A percentile compares a stretch with the other conserved stretches of the same genome.
Evolutionary conservation across 2,113 vertebrate genomes (phyloP).

Genomic region (Physeter macrocephalus): DNA sequence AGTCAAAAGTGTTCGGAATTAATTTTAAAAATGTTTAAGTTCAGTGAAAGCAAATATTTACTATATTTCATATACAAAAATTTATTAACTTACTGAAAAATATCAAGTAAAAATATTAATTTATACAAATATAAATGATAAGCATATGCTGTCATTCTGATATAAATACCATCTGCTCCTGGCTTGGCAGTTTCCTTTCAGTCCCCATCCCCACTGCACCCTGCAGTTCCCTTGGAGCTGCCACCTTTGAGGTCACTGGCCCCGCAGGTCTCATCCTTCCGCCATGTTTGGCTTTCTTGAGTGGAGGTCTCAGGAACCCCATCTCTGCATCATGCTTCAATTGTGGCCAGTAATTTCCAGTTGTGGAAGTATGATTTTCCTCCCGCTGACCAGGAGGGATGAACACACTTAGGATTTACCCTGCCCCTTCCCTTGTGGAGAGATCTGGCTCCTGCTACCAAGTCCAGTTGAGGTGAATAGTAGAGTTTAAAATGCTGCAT

Average conservation of each 20-base stretch:
- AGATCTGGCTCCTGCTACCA: background rate
- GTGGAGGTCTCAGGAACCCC: background rate
- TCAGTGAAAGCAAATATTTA: background rate
- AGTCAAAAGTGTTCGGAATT: background rate
- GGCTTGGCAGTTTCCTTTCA: background rate
- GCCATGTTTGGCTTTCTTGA: background rate
- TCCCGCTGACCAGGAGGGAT: background rate
- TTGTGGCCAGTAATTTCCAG: background rate
- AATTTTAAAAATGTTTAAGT: background rate
- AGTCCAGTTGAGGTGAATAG: background rate
- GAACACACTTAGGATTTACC: background rate
- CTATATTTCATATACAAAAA: background rate
- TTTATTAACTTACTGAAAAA: background rate
- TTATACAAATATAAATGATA: background rate
- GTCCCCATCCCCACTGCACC: fast-evolving
- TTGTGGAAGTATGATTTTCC: background rate
- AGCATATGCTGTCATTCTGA: background rate
- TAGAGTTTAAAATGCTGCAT: background rate
- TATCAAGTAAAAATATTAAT: background rate
- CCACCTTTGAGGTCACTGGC: background rate
- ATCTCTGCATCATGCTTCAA: fast-evolving
- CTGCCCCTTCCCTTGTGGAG: background rate
- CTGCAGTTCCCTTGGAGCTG: background rate
- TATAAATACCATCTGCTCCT: background rate
- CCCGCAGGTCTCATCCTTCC: background rate